Conservation (phyloP, 2,888 invertebrate species). For the Argyresthia albistria region DNA sequence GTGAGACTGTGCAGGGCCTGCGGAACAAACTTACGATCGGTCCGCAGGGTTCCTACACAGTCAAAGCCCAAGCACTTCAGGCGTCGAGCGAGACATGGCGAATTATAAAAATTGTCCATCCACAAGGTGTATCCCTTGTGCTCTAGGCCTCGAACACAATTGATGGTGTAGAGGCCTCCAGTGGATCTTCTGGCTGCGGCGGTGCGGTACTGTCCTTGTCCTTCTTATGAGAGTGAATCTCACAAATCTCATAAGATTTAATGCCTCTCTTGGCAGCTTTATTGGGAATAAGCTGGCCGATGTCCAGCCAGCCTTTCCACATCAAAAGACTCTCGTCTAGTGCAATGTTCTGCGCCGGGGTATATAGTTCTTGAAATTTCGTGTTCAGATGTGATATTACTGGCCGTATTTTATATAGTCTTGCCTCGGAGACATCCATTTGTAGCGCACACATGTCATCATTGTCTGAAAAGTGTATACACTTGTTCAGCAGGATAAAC, state of each 20-base stretch:
- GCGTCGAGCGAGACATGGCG: no score
- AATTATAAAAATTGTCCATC: constrained; percentile 9
- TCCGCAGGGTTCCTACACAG: constrained; percentile 7
- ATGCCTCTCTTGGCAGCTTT: constrained; percentile 3
- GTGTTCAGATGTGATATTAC: background rate
- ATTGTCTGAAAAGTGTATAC: constrained; percentile 3
- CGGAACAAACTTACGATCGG: constrained; percentile 5
- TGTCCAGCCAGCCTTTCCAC: constrained; percentile 1
- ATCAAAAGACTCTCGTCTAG: background rate
- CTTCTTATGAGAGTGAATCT: no score
- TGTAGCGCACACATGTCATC: background rate
- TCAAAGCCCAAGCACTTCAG: constrained; percentile 6
- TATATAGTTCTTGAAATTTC: background rate
- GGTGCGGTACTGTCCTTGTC: no score
- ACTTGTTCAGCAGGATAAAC: background rate
- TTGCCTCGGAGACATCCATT: background rate
- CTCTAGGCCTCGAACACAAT: no score
- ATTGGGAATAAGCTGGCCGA: background rate
- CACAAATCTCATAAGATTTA: constrained; percentile 1
- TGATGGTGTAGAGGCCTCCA: no score
- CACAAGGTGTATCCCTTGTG: no score
- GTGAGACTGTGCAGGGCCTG: background rate
- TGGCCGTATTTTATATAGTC: background rate
- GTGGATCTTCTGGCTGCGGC: no score
- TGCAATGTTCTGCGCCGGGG: background rate